phyloP scores from a whole-genome alignment of 1,140 invertebrate genomes.

The Aricia agestis region DNA sequence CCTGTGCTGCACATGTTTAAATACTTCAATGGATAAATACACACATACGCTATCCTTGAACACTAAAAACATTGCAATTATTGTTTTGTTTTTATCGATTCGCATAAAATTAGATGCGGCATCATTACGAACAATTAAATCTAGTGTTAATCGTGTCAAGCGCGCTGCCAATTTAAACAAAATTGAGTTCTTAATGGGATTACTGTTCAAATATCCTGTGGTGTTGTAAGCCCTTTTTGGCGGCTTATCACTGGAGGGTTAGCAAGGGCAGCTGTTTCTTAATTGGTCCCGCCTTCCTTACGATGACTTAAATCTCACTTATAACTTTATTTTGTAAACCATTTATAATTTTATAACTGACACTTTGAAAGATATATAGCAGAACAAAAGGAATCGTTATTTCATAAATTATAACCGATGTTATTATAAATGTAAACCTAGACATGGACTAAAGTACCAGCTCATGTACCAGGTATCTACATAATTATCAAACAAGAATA shows the following conservation, averaged over 20 bases:
- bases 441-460: too few species aligned
- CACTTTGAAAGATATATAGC: too few species aligned
- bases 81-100: background rate
- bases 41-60: background rate
- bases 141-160: background rate
- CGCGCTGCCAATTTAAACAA: constrained; percentile 14
- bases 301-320: background rate
- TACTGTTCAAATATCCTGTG: constrained; percentile 44
- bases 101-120: too few species aligned
- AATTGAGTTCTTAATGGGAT: constrained; percentile 34
- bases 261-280: constrained; percentile 24
- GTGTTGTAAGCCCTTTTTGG: constrained; percentile 49
- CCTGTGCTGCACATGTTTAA: background rate
- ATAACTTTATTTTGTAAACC: too few species aligned
- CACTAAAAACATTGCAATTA: background rate
- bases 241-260: constrained; percentile 46
- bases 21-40: background rate
- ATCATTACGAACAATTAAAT: background rate
- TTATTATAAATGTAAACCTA: too few species aligned
- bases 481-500: too few species aligned
- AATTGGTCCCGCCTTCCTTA: constrained; percentile 5
- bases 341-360: too few species aligned
- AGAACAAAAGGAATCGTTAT: too few species aligned
- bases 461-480: too few species aligned
- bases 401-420: too few species aligned